Percentiles rank a stretch among this genome's conserved stretches.
Conservation (phyloP, 2,888 invertebrate species). For the Pyrrhosoma nymphula region DNA sequence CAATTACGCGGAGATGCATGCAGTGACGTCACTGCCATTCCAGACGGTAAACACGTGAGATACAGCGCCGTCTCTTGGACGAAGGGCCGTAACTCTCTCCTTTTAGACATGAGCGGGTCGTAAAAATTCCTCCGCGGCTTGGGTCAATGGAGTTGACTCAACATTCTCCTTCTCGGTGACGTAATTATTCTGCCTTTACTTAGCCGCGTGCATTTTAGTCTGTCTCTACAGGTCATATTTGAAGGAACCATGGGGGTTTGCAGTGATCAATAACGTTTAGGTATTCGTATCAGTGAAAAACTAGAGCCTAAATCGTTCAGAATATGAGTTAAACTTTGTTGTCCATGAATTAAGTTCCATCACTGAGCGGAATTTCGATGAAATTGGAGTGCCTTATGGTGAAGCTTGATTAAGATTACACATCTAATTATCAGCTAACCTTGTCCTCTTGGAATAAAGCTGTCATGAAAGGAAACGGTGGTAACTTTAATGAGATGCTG, state of each 20-base stretch:
- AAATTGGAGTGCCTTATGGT: too few relatives aligned
- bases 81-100: background rate
- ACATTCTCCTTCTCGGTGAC: background rate
- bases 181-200: background rate
- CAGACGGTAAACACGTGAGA: background rate
- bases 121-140: background rate
- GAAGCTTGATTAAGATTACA: too few relatives aligned
- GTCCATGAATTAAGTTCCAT: too few relatives aligned
- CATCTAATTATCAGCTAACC: too few relatives aligned
- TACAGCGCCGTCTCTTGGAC: background rate
- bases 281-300: too few relatives aligned
- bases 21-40: background rate
- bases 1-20: background rate
- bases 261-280: too few relatives aligned
- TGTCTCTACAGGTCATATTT: background rate
- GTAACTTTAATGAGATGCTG: too few relatives aligned
- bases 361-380: too few relatives aligned
- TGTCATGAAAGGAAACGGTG: too few relatives aligned
- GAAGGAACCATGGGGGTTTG: background rate
- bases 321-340: too few relatives aligned
- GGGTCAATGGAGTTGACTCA: slow-evolving; percentile 36
- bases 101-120: background rate
- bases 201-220: background rate
- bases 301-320: too few relatives aligned
- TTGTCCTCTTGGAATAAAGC: too few relatives aligned